These are phyloP conservation scores for Paedocypris sp. DNA, from an alignment of 2,113 vertebrate genomes.

Conservation along the genomic window DNA sequence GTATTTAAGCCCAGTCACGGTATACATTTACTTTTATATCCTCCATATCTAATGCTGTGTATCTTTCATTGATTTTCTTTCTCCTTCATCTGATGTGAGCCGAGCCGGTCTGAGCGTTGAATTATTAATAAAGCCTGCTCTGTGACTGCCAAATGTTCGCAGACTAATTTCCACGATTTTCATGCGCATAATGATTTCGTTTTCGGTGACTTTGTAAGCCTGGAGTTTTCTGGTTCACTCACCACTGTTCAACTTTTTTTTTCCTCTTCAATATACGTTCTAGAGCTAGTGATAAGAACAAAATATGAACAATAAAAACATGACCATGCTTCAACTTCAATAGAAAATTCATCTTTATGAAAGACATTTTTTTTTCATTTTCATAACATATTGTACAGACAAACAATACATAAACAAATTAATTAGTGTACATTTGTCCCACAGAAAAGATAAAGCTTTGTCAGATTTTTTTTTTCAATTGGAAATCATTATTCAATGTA, in stretches of 20 bases:
- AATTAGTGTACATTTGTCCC: no score
- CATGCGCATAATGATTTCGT: not conserved
- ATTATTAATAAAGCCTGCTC: conserved; percentile 5
- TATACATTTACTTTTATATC: not conserved
- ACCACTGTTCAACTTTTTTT: not conserved
- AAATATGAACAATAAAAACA: no score
- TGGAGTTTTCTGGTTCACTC: not conserved
- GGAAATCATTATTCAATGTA: no score
- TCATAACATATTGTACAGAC: no score
- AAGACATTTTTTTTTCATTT: no score
- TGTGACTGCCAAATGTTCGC: not conserved
- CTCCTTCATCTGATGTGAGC: not conserved
- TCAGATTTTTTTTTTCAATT: no score
- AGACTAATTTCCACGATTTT: not conserved
- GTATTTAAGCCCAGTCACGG: not conserved
- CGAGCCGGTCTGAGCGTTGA: not conserved
- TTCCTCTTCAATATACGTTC: no score
- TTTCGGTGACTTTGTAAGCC: not conserved
- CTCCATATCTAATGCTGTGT: not conserved
- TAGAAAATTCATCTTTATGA: no score
- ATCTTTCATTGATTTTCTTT: not conserved
- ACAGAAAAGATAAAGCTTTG: no score
- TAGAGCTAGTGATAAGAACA: no score
- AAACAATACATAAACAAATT: no score
- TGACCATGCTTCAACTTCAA: no score